phyloP scores from a whole-genome alignment of 2,113 vertebrate genomes.

The Paraplagusia blochii region DNA sequence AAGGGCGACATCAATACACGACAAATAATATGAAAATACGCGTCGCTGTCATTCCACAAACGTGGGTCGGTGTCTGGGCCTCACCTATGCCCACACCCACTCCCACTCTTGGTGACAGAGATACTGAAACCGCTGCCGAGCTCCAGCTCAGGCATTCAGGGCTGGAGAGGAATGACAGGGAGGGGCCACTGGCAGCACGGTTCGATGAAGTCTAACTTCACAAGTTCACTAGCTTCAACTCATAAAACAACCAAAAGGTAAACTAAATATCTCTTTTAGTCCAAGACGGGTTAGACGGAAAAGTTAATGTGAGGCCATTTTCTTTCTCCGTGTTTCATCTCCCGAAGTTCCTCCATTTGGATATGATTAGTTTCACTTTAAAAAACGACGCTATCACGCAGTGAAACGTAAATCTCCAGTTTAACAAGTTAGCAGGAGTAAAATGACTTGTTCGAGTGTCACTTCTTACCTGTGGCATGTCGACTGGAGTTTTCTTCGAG shows the following conservation, averaged over 20 bases:
- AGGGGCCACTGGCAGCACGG: constrained; percentile 29
- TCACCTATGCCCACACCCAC: too few relatives aligned
- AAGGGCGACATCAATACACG: not conserved
- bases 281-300: not conserved
- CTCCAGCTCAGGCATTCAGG: not conserved
- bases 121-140: not conserved
- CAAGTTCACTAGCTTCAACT: not conserved
- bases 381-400: not conserved
- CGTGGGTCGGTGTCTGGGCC: not conserved
- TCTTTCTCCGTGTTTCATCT: not conserved
- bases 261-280: too few relatives aligned
- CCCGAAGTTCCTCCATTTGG: not conserved
- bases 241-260: not conserved
- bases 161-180: constrained; percentile 5
- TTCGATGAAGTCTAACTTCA: not conserved
- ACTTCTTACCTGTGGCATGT: constrained; percentile 71
- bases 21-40: not conserved
- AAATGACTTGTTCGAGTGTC: not conserved
- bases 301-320: too few relatives aligned
- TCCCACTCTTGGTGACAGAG: not conserved
- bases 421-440: not conserved
- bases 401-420: not conserved
- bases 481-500: constrained; percentile 35
- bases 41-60: not conserved
- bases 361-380: not conserved